These are phyloP conservation scores for Gallinago solitaria DNA, from an alignment of 2,797 vertebrate genomes.

Conservation along the genomic window DNA sequence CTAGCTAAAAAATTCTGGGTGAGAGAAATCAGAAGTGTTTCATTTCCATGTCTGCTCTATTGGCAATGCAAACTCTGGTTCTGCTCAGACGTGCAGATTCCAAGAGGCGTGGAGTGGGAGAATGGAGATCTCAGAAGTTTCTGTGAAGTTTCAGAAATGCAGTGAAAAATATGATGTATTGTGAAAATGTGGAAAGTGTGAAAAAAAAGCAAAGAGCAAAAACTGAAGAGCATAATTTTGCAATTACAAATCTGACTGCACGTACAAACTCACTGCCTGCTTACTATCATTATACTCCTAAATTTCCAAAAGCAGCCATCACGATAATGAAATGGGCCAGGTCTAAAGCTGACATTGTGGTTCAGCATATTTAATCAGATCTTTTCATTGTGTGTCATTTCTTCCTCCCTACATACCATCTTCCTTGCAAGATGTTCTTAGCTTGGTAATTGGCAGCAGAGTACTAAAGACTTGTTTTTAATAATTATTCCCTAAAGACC, in stretches of 20 bases:
- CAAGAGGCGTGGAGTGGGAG: slow-evolving; percentile 15
- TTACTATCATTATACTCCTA: neutral
- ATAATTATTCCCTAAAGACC: neutral
- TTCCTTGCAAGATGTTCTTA: neutral
- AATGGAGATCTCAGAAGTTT: slow-evolving; percentile 24
- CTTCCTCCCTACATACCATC: neutral
- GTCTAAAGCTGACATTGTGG: neutral
- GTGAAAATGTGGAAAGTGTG: slow-evolving; percentile 3
- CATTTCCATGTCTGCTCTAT: slow-evolving; percentile 56
- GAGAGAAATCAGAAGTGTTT: slow-evolving; percentile 66
- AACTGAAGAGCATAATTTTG: neutral
- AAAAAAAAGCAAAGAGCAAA: neutral
- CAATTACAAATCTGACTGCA: neutral
- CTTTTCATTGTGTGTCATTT: neutral
- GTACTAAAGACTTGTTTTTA: neutral
- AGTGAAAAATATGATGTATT: slow-evolving; percentile 9
- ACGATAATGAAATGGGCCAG: neutral
- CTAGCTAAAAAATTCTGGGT: slow-evolving; percentile 60
- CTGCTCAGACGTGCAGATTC: slow-evolving; percentile 13
- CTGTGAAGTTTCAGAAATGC: neutral
- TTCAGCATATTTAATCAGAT: neutral
- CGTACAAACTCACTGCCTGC: neutral
- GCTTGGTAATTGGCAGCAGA: neutral
- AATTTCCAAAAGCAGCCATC: neutral
- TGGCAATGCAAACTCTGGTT: slow-evolving; percentile 51